A percentile compares a stretch with the other conserved stretches of the same genome.
phyloP scores from a whole-genome alignment of 2,113 vertebrate genomes.

The Trichomycterus rosablanca region DNA sequence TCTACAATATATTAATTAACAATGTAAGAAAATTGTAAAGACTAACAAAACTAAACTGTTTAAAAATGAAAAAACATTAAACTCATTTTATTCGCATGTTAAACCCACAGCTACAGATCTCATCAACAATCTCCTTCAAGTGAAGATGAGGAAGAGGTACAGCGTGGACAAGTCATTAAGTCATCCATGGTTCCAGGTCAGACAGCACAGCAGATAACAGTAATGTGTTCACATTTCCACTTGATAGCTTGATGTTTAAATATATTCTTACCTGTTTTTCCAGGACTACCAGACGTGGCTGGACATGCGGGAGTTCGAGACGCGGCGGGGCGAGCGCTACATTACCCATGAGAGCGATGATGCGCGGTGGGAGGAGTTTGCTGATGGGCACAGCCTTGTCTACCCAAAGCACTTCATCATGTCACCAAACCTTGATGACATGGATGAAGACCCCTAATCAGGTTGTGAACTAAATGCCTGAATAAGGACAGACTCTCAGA shows the following conservation, averaged over 20 bases:
- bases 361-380: slow-evolving; percentile 90
- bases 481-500: slow-evolving; percentile 10
- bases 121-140: slow-evolving; percentile 97
- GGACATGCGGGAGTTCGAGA: slow-evolving; percentile 96
- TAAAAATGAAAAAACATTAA: too few species aligned
- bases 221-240: neutral
- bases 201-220: neutral
- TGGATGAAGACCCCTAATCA: slow-evolving; percentile 93
- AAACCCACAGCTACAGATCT: slow-evolving; percentile 83
- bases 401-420: slow-evolving; percentile 96
- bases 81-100: slow-evolving; percentile 22
- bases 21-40: too few species aligned
- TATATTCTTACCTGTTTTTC: slow-evolving; percentile 6
- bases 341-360: slow-evolving; percentile 97
- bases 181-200: slow-evolving; percentile 96
- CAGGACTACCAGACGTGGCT: slow-evolving; percentile 98
- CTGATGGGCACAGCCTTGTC: slow-evolving; percentile 79
- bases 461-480: neutral
- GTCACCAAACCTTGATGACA: slow-evolving; percentile 94
- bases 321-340: slow-evolving; percentile 89
- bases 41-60: too few species aligned
- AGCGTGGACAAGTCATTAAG: slow-evolving; percentile 98
- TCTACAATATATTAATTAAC: too few species aligned
- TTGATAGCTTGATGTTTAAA: neutral
- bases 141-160: slow-evolving; percentile 98